Evolutionary conservation across 2,888 invertebrate species (phyloP), one percentile per base, ranked within the genome.

Genomic region (Dynastes hyllus): DNA sequence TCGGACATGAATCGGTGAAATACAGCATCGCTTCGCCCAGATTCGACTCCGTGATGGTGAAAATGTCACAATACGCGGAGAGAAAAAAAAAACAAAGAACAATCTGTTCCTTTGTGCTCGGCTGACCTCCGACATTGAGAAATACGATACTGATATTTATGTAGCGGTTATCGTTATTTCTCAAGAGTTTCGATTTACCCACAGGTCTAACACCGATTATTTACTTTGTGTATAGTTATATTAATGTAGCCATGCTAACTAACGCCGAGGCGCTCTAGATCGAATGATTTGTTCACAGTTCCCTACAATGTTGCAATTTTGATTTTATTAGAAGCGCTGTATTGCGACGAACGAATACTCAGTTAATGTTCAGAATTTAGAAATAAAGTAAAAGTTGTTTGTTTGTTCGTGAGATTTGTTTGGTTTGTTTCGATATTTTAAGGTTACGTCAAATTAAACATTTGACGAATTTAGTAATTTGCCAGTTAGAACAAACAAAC

Each of bases 111-210:
- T 75, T 75, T 75, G 73, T 75, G 73, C 73, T 75, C 45, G 73
- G 73, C 63, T 75, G 73, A 75, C 73, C 73, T 75, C 73, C 61
- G 73, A 75, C 73, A 75, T 75, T 61, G 73, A 50, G 73, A 75
- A 75, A 75, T 45, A 75, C 73, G 73, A 75, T 75, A 75, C 45
- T 61, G 73, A 75, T 75, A 75, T 75, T 75, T 29, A 75, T 58
- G 22, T 58, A 58, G 55, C n/a, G 55, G 27, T 75, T 75, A 75
- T 75, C 73, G 73, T 61, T 61, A 61, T 75, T 75, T 75, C 73
- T 61, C 73, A 75, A 75, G 73, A 75, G 73, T 61, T 75, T 75
- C 73, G 73, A 75, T 75, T 45, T 75, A 61, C 73, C 63, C 27
- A 58, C 55, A 22, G 22, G 45, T 75, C 61, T 75, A 75, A 61